Base-by-base conservation (phyloP, 23 tunicate species). In the Aplidium turbinatum region DNA sequence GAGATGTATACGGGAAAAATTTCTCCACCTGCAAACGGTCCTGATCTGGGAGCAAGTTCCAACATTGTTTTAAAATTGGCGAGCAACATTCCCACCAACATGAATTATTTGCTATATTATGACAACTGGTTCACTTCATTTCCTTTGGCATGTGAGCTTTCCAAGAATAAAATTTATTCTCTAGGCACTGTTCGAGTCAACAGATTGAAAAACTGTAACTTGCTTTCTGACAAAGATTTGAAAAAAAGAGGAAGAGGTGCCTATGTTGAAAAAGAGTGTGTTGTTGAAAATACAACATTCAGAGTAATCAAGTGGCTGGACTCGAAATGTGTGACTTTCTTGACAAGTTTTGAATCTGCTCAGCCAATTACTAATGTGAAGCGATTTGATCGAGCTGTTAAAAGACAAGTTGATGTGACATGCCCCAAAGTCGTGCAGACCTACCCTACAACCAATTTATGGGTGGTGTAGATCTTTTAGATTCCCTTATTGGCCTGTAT, bases 401-500 rank as follows among this genome's bases (percentile, higher is more conserved):
- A 65, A 23, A 35, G 28, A 7, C 27, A 16, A 9, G 23, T 38
- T 19, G 50, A 35, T 38, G 50, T 65, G 25, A 48, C 50, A 11
- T 36, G 72, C 27, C 72, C 72, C 3, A 38, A 36, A 65, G 3
- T 36, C 3, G 72, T 65, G 23, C 30, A 22, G 50, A 38, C 48
- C 48, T n/a, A n/a, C n/a, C n/a, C n/a, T 65, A 65, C 72, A 65
- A 65, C 31, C 9, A 22, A 4, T 65, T 65, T 5, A 65, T 65
- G 72, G 72, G 72, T 6, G 72, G 72, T 36, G 72, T 65, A 13
- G 72, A 65, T 38, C 50, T 65, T 27, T 9, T 65, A 28, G 72
- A 65, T 38, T 36, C 72, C 11, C 31, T 65, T 4, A 65, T 65
- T 35, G 72, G 30, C 7, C 23, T 65, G 23, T 65, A 65, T 65